These are phyloP conservation scores for Pica pica DNA, from an alignment of 2,113 vertebrate species.

Conservation along the genomic window DNA sequence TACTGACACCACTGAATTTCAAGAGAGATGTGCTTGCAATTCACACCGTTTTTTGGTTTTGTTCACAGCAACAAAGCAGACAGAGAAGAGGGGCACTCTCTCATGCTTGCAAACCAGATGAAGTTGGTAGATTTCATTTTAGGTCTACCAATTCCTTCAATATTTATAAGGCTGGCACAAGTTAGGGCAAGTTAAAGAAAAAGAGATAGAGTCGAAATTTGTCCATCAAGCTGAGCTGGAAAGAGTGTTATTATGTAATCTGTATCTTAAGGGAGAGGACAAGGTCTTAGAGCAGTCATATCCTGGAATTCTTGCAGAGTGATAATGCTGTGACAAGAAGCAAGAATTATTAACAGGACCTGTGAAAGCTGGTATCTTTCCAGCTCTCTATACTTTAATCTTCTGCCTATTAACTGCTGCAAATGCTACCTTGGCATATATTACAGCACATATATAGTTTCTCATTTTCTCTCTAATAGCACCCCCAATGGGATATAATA, in stretches of 20 bases:
- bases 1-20: background rate
- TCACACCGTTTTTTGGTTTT: background rate
- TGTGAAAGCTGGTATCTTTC: slow-evolving; percentile 24
- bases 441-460: slow-evolving; percentile 30
- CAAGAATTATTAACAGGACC: slow-evolving; percentile 20
- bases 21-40: background rate
- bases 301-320: background rate
- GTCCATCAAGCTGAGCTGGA: background rate
- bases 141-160: background rate
- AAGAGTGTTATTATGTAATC: background rate
- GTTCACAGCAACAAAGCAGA: background rate
- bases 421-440: background rate
- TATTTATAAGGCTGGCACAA: slow-evolving; percentile 31
- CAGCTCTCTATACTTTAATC: background rate
- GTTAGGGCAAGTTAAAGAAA: background rate
- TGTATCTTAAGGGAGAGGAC: background rate
- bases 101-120: background rate
- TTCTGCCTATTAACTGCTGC: slow-evolving; percentile 2
- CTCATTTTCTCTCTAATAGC: slow-evolving; percentile 25
- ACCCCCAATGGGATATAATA: background rate
- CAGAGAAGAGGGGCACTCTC: background rate
- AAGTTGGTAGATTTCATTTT: slow-evolving; percentile 14
- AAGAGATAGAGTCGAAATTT: background rate
- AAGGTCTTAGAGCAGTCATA: background rate
- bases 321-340: slow-evolving; percentile 10